These are phyloP conservation scores for Dipodomys spectabilis DNA, from an alignment of 2,113 vertebrate species.

Conservation along the genomic window DNA sequence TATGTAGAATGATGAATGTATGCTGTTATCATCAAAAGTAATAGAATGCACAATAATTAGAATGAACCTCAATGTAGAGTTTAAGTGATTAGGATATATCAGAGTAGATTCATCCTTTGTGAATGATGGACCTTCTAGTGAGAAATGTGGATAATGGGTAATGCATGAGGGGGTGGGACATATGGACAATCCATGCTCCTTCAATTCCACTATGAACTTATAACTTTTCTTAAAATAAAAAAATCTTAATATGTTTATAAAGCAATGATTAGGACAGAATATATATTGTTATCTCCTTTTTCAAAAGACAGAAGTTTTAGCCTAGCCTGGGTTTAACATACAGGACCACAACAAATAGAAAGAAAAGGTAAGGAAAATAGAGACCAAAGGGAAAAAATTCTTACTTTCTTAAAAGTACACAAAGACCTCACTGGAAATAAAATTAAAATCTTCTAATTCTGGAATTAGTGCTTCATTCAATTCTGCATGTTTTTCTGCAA, in stretches of 20 bases:
- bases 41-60: background rate
- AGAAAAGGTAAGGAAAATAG: too few relatives aligned
- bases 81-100: background rate
- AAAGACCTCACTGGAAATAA: background rate
- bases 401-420: background rate
- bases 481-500: background rate
- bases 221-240: background rate
- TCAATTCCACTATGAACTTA: background rate
- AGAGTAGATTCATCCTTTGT: too few relatives aligned
- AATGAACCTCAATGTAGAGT: background rate
- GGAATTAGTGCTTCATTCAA: background rate
- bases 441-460: slow-evolving; percentile 3
- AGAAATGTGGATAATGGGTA: background rate
- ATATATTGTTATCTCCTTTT: background rate
- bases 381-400: too few relatives aligned
- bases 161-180: fast-evolving
- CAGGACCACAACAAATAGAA: too few relatives aligned
- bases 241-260: background rate
- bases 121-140: background rate
- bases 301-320: background rate
- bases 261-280: background rate
- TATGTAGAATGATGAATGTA: background rate
- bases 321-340: too few relatives aligned
- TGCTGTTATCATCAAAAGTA: background rate
- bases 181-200: background rate